A percentile compares a stretch with the other conserved stretches of the same genome.
phyloP scores from a whole-genome alignment of 2,797 vertebrate genomes.

The Prionace glauca region DNA sequence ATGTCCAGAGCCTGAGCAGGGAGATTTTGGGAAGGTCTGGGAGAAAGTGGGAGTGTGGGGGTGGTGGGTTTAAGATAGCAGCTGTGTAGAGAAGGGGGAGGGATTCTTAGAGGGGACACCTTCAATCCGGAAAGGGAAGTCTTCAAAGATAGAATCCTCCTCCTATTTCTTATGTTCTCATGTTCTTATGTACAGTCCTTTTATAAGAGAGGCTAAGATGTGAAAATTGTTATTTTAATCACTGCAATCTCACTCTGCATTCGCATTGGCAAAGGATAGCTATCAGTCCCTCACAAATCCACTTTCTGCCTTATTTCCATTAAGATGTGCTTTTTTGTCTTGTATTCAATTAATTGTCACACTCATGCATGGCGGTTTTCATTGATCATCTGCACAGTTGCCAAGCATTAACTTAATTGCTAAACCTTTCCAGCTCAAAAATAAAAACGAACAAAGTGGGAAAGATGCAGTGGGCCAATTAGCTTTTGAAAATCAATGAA shows the following conservation, averaged over 20 bases:
- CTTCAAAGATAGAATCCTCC: no score
- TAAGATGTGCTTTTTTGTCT: neutral
- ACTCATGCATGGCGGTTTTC: neutral
- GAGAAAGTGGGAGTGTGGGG: no score
- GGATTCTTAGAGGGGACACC: no score
- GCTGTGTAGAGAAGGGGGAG: no score
- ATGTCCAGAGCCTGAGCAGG: no score
- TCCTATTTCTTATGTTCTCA: no score
- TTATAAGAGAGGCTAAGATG: neutral
- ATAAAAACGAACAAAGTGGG: neutral
- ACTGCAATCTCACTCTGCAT: neutral
- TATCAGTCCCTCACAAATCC: neutral
- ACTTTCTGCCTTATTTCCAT: neutral
- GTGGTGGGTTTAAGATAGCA: no score
- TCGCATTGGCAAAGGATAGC: neutral
- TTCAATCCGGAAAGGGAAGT: no score
- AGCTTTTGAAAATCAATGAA: neutral
- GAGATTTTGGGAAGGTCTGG: no score
- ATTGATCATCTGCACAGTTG: neutral
- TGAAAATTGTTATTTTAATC: neutral
- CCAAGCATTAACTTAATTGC: neutral
- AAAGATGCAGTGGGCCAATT: neutral
- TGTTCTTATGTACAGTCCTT: no score
- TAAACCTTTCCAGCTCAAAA: neutral
- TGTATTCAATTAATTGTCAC: neutral